A percentile compares a stretch with the other conserved stretches of the same genome.
Conservation (phyloP, 2,888 invertebrate genomes). For the Pheosia gnoma region DNA sequence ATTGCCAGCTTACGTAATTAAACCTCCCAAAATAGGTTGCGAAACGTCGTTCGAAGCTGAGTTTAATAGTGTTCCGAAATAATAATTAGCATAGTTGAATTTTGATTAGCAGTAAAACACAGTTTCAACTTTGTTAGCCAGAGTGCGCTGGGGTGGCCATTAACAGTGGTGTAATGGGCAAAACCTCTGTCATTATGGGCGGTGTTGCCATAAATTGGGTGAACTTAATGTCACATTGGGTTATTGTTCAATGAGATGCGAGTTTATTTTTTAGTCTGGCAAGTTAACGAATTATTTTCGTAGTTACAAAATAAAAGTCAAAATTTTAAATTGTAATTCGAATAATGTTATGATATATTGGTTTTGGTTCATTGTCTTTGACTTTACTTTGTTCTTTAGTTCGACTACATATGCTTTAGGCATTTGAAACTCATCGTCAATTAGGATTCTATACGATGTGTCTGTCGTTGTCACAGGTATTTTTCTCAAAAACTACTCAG, state of each 20-base stretch:
- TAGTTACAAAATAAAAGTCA: not conserved
- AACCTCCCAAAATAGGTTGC: conserved; percentile 40
- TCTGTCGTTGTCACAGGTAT: too few species aligned
- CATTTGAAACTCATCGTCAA: too few species aligned
- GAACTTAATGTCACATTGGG: conserved; percentile 52
- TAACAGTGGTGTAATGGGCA: conserved; percentile 70
- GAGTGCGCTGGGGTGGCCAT: conserved; percentile 54
- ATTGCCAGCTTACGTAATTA: conserved; percentile 35
- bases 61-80: conserved; percentile 62
- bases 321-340: not conserved
- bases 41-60: conserved; percentile 39
- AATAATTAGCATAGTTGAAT: conserved; percentile 77
- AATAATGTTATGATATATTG: not conserved
- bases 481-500: too few species aligned
- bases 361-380: too few species aligned
- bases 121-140: conserved; percentile 54
- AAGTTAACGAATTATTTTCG: conserved; percentile 15
- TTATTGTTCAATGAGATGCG: conserved; percentile 46
- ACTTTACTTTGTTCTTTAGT: too few species aligned
- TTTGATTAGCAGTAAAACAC: conserved; percentile 76
- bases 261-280: conserved; percentile 22
- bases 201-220: conserved; percentile 58
- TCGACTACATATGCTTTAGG: too few species aligned
- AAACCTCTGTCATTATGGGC: conserved; percentile 65
- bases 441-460: too few species aligned